Percentiles rank a stretch among this genome's conserved stretches.
Evolutionary conservation across 2,888 invertebrate genomes (phyloP).

Genomic region (Temnothorax unifasciatus): DNA sequence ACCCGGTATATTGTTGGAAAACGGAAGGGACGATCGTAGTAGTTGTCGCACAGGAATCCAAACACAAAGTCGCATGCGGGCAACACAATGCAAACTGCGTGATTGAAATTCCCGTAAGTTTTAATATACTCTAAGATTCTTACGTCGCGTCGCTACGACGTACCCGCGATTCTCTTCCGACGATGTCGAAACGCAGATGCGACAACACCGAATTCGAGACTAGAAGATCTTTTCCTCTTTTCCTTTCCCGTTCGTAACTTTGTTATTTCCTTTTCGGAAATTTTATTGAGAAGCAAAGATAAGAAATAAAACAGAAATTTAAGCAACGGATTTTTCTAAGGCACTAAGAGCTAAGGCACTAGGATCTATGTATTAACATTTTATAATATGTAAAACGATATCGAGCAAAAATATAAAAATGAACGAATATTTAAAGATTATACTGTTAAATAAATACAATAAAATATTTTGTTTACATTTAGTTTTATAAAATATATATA

Average conservation of each 20-base stretch:
- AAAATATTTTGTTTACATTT: not conserved
- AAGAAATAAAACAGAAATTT: slow-evolving; percentile 61
- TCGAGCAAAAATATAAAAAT: slow-evolving; percentile 47
- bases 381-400: slow-evolving; percentile 53
- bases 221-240: slow-evolving; percentile 51
- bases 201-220: not conserved
- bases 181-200: slow-evolving; percentile 44
- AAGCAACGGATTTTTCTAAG: slow-evolving; percentile 61
- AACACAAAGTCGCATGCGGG: slow-evolving; percentile 32
- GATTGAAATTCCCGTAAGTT: slow-evolving; percentile 73
- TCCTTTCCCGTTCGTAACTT: not conserved
- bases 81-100: slow-evolving; percentile 57
- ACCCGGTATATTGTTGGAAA: slow-evolving; percentile 73
- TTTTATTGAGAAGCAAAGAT: slow-evolving; percentile 63
- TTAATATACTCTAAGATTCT: slow-evolving; percentile 72
- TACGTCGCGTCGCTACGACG: not conserved
- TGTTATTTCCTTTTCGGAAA: slow-evolving; percentile 18
- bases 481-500: not conserved
- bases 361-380: slow-evolving; percentile 46
- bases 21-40: slow-evolving; percentile 68
- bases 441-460: not conserved
- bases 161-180: slow-evolving; percentile 12
- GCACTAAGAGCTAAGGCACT: slow-evolving; percentile 23
- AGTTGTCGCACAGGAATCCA: slow-evolving; percentile 65
- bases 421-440: not conserved